These are phyloP conservation scores for Meteorus cinctellus DNA, from an alignment of 2,888 invertebrate species.

Conservation along the genomic window DNA sequence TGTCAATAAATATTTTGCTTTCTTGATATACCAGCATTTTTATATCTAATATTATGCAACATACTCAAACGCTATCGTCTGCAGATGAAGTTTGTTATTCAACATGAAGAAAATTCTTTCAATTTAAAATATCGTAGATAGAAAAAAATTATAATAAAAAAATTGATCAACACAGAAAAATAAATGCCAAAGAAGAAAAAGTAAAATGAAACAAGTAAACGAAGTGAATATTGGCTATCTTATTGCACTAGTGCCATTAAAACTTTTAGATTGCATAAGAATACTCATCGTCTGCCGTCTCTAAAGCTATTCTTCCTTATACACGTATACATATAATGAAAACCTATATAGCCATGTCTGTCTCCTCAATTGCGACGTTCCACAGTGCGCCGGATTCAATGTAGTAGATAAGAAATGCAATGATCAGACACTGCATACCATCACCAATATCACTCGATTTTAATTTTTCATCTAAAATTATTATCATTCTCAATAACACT, in stretches of 20 bases:
- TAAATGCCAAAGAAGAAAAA: conserved; percentile 29
- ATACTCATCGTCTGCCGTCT: conserved; percentile 53
- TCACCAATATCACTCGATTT: not conserved
- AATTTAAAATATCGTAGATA: too few species aligned
- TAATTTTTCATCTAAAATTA: not conserved
- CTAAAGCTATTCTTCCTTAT: not conserved
- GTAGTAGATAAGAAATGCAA: conserved; percentile 23
- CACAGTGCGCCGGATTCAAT: not conserved
- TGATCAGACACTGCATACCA: conserved; percentile 13
- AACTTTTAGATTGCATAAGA: conserved; percentile 72
- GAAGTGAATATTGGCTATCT: conserved; percentile 70
- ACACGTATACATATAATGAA: not conserved
- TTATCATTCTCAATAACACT: not conserved
- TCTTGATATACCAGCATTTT: too few species aligned
- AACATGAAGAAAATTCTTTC: too few species aligned
- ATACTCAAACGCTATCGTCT: too few species aligned
- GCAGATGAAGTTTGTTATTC: too few species aligned
- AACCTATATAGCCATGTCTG: not conserved
- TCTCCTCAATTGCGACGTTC: conserved; percentile 12
- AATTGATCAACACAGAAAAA: not conserved
- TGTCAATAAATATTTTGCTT: not conserved
- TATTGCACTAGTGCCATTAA: conserved; percentile 68
- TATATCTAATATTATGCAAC: too few species aligned
- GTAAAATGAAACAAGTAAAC: conserved; percentile 56
- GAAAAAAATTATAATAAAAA: not conserved